phyloP scores from a whole-genome alignment of 2,888 invertebrate genomes.

The Xestia xanthographa region DNA sequence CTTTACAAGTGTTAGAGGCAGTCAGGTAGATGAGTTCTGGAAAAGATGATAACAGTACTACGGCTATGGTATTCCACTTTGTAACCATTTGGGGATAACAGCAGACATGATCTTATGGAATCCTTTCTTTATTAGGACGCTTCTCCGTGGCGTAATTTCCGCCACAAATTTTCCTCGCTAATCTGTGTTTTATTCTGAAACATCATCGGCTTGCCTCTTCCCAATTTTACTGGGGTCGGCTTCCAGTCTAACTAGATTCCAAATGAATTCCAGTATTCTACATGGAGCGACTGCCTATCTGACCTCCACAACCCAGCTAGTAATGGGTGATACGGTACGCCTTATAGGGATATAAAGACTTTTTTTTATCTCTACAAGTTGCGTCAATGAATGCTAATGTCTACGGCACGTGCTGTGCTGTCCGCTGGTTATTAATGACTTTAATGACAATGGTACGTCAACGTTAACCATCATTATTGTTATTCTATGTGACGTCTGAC shows the following conservation, averaged over 20 bases:
- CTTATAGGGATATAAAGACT: too few relatives aligned
- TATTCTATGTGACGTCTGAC: conserved; percentile 22
- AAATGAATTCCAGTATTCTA: not conserved
- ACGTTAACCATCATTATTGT: conserved; percentile 21
- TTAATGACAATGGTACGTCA: conserved; percentile 13
- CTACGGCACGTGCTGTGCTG: conserved; percentile 11
- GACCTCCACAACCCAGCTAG: not conserved
- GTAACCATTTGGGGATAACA: not conserved
- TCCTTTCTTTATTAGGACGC: too few relatives aligned
- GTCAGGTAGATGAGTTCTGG: not conserved
- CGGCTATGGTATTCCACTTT: not conserved
- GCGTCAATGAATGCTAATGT: not conserved
- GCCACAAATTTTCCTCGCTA: too few relatives aligned
- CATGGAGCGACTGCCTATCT: not conserved
- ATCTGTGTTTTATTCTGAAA: too few relatives aligned
- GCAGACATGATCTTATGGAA: too few relatives aligned
- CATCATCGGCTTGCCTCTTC: not conserved
- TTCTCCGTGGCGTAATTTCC: too few relatives aligned
- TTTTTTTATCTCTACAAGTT: not conserved
- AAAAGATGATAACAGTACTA: not conserved
- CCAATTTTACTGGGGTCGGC: not conserved
- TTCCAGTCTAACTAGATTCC: not conserved
- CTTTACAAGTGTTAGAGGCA: too few relatives aligned
- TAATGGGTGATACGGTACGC: not conserved
- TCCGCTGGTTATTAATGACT: not conserved